phyloP scores from a whole-genome alignment of 2,113 vertebrate genomes.

The Danio rerio region GRCz12tu NC_133198.1:14913001-14913500 shows the following conservation, averaged over 20 bases:
- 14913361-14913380: conserved; percentile 69
- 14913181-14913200: conserved; percentile 75
- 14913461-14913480: conserved; percentile 59
- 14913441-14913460: conserved; percentile 43
- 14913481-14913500: conserved; percentile 53
- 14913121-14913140: conserved; percentile 74
- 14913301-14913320: conserved; percentile 65
- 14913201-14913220: conserved; percentile 91
- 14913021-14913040: conserved; percentile 80
- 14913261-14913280: conserved; percentile 71
- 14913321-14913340: conserved; percentile 75
- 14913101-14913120: conserved; percentile 67
- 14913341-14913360: conserved; percentile 72
- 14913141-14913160: conserved; percentile 76
- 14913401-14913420: conserved; percentile 56
- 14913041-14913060: conserved; percentile 60
- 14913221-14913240: conserved; percentile 93
- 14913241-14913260: conserved; percentile 79
- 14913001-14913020: conserved; percentile 66
- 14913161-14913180: conserved; percentile 76
- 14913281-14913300: conserved; percentile 45
- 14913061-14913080: conserved; percentile 55
- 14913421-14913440: conserved; percentile 39
- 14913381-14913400: conserved; percentile 70
- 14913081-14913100: conserved; percentile 56